Conservation (phyloP, 2,888 invertebrate species). For the Odontocerum albicorne region DNA sequence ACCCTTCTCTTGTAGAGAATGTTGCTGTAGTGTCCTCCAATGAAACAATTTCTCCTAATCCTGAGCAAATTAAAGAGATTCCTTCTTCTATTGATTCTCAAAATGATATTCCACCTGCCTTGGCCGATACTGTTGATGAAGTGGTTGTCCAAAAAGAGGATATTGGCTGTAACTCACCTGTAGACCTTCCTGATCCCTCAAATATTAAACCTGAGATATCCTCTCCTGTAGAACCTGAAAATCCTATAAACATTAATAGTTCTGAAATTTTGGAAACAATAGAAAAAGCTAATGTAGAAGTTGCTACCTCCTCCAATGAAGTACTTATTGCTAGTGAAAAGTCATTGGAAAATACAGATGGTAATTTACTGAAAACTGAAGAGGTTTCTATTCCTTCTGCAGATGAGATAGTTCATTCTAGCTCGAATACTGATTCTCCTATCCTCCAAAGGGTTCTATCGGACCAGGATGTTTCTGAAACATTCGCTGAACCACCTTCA, state of each 20-base stretch:
- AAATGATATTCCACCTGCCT: not conserved
- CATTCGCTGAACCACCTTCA: conserved; percentile 24
- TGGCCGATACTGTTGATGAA: not conserved
- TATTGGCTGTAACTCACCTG: not conserved
- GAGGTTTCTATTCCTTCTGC: no score
- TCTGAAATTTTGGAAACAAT: conserved; percentile 2
- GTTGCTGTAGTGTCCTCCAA: conserved; percentile 36
- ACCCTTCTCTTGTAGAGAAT: conserved; percentile 24
- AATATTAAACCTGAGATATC: conserved; percentile 3
- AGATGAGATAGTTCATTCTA: no score
- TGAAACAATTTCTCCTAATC: conserved; percentile 17
- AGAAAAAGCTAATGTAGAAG: not conserved
- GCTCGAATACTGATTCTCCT: conserved; percentile 28
- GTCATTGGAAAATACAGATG: no score
- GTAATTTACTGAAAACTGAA: no score
- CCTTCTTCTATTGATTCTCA: not conserved
- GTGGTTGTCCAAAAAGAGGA: not conserved
- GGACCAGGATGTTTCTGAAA: conserved; percentile 30
- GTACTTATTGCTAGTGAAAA: no score
- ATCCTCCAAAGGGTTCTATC: conserved; percentile 27
- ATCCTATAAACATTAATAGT: not conserved
- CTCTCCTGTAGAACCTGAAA: conserved; percentile 6
- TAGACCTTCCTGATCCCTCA: not conserved
- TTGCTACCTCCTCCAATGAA: conserved; percentile 6
- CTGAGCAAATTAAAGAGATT: conserved; percentile 5